These are phyloP conservation scores for Eurytoma adleriae DNA, from an alignment of 2,888 invertebrate species.

Conservation along the genomic window DNA sequence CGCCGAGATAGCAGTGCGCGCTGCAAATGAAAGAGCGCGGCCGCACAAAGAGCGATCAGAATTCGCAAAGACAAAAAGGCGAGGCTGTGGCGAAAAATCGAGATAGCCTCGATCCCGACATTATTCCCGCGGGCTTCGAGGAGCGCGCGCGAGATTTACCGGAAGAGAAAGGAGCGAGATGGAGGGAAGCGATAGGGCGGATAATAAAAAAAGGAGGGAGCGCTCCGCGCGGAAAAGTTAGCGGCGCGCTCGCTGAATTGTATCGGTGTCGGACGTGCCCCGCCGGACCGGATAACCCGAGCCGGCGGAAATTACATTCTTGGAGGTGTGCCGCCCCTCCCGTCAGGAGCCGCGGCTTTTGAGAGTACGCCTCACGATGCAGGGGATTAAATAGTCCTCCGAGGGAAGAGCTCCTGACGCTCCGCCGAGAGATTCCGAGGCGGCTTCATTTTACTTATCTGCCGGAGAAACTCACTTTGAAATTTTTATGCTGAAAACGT, in stretches of 20 bases:
- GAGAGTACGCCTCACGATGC: too few relatives aligned
- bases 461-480: too few relatives aligned
- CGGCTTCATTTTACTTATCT: too few relatives aligned
- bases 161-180: conserved; percentile 18
- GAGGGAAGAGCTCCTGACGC: too few relatives aligned
- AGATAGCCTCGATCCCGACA: neutral
- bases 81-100: neutral
- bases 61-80: neutral
- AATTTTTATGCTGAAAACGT: too few relatives aligned
- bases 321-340: conserved; percentile 49
- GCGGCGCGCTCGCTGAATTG: conserved; percentile 65
- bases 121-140: conserved; percentile 1
- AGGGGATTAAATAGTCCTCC: too few relatives aligned
- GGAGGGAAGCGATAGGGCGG: conserved; percentile 1
- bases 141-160: conserved; percentile 19
- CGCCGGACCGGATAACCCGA: conserved; percentile 64
- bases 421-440: too few relatives aligned
- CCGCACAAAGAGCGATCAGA: too few relatives aligned
- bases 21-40: too few relatives aligned
- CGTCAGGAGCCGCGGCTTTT: neutral
- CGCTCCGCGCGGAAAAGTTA: conserved; percentile 34
- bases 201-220: conserved; percentile 17
- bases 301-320: conserved; percentile 70
- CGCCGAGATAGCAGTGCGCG: too few relatives aligned
- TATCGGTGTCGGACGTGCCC: conserved; percentile 69